phyloP scores from a whole-genome alignment of 1,140 invertebrate species.

The Vollenhovia emeryi region DNA sequence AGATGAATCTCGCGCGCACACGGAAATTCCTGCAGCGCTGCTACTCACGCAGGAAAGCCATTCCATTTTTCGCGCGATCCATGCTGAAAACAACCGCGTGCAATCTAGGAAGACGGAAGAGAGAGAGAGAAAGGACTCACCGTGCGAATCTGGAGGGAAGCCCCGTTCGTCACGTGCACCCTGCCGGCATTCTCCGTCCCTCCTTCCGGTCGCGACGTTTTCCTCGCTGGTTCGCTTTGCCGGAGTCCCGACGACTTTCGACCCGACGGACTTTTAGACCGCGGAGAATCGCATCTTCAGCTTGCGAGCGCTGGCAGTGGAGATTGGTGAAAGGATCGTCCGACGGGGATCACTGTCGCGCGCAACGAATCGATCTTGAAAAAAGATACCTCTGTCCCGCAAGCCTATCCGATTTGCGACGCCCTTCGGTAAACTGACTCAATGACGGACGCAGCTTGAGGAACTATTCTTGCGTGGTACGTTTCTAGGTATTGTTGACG shows the following conservation, averaged over 20 bases:
- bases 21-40: not conserved
- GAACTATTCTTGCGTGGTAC: constrained; percentile 23
- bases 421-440: not conserved
- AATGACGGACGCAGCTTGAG: not conserved
- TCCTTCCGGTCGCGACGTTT: constrained; percentile 29
- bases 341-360: not conserved
- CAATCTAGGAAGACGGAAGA: not conserved
- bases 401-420: not conserved
- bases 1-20: not conserved
- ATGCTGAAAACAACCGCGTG: not conserved
- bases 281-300: constrained; percentile 21
- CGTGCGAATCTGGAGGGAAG: constrained; percentile 68
- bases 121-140: constrained; percentile 48
- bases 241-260: not conserved
- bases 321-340: not conserved
- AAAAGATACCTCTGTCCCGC: not conserved
- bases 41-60: not conserved
- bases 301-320: constrained; percentile 19
- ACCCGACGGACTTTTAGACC: not conserved
- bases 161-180: constrained; percentile 72
- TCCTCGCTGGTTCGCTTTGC: constrained; percentile 17
- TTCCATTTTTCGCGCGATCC: not conserved
- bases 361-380: not conserved
- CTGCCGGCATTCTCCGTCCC: constrained; percentile 61
- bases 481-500: not conserved